Evolutionary conservation across 2,888 invertebrate species (phyloP), one percentile per base, ranked within the genome.

Genomic region (Hirtodrosophila histrioides): DNA sequence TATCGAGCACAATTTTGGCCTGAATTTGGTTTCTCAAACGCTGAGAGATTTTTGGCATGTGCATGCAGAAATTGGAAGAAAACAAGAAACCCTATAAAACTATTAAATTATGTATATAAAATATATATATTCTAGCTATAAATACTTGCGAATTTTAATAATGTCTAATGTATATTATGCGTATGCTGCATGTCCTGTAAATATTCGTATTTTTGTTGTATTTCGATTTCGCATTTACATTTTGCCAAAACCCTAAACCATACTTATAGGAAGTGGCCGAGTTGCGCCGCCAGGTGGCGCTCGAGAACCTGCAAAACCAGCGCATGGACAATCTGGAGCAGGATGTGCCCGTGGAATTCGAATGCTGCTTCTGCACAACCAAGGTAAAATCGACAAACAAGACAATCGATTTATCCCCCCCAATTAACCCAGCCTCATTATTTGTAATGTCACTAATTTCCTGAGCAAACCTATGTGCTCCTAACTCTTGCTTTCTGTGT

Each of bases 301-400:
- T 92, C 71, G 92, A 92, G 87, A 91, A 92, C 81, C 89, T 91
- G 73, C 91, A 92, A 83, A 90, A 90, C 70, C 91, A 91, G 78
- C 88, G 90, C 74, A 90, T 91, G 90, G 94, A 94, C 91, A 94
- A 94, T 93, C 93, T 93, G 92, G 95, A 95, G 92, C 96, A 96
- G 94, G 97, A 97, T 94, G 94, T 96, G 93, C 97, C 97, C 93
- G 97, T 96, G 94, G 97, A 97, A 94, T 96, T 97, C 95, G 97
- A 97, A 94, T 97, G 97, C 96, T 97, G 97, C 95, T 97, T 97
- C 96, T 97, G 97, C 95, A 96, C 96, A 93, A 95, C 96, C 92
- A 97, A 97, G 97, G 97, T 97, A 91, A 78, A 78, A 68, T 72
- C 63, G 66, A 74, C 67, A 62, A 62, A 51, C 61, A 71, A 46